Evolutionary conservation across 1,140 invertebrate genomes (phyloP).

Genomic region (Brachionus paranguensis): DNA sequence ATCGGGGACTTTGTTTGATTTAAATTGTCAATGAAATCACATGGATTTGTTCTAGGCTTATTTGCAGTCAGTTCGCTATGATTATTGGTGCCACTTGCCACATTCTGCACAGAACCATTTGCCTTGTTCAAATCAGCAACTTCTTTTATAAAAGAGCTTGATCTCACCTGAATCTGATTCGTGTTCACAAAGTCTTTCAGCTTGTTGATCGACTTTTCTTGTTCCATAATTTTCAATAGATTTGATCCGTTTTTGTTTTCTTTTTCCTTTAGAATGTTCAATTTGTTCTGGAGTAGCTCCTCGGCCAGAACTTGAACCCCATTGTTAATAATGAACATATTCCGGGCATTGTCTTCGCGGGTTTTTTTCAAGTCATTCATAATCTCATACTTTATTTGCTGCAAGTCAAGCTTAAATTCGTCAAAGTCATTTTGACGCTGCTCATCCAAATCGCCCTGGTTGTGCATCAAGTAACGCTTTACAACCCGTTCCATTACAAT

Average conservation of each 20-base stretch:
- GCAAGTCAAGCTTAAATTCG: constrained; percentile 38
- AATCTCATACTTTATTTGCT: constrained; percentile 9
- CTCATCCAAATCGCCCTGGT: constrained; percentile 20
- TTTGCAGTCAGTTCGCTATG: background rate
- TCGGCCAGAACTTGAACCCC: background rate
- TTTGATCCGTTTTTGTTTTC: background rate
- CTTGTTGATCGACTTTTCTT: background rate
- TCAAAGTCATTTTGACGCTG: constrained; percentile 40
- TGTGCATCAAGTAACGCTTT: constrained; percentile 36
- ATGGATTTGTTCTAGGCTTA: background rate
- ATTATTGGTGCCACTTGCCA: background rate
- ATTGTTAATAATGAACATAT: constrained; percentile 13
- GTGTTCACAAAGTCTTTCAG: constrained; percentile 5
- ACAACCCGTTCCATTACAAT: constrained; percentile 37
- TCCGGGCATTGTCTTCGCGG: background rate
- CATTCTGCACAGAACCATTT: background rate
- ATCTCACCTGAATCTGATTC: background rate
- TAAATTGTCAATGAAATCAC: constrained; percentile 11
- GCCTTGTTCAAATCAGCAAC: background rate
- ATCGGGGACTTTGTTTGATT: background rate
- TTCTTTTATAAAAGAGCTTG: background rate
- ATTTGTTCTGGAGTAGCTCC: background rate
- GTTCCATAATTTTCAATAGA: background rate
- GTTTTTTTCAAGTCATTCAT: constrained; percentile 27
- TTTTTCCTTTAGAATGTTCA: background rate